phyloP scores from a whole-genome alignment of 1,140 invertebrate species.

The Lepidotrigona ventralis region DNA sequence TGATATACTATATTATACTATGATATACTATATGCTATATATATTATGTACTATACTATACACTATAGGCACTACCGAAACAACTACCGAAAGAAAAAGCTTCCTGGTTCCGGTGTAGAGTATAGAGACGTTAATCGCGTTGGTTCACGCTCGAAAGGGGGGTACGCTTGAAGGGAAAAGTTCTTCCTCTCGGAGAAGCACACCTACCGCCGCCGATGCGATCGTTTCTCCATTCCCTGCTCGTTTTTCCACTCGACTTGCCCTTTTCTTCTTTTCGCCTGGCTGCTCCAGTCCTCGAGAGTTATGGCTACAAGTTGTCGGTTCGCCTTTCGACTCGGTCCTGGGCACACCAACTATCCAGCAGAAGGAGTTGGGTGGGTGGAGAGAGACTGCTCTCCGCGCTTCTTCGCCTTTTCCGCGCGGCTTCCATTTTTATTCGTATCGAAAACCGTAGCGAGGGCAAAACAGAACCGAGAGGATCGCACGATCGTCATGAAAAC shows the following conservation, averaged over 20 bases:
- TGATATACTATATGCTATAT: too few relatives aligned
- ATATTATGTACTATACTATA: too few relatives aligned
- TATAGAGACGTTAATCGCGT: background rate
- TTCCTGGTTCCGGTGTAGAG: background rate
- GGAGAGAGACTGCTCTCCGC: too few relatives aligned
- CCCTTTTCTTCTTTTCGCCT: slow-evolving; percentile 4
- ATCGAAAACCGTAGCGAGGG: too few relatives aligned
- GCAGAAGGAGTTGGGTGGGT: too few relatives aligned
- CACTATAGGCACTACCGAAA: too few relatives aligned
- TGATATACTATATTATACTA: too few relatives aligned
- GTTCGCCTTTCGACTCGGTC: background rate
- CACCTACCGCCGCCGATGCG: background rate
- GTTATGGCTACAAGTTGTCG: slow-evolving; percentile 12
- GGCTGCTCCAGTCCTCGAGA: background rate
- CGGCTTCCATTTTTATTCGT: too few relatives aligned
- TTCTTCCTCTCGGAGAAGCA: background rate
- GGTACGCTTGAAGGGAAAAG: background rate
- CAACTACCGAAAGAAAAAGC: background rate
- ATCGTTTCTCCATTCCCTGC: background rate
- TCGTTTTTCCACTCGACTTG: slow-evolving; percentile 20
- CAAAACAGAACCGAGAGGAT: too few relatives aligned
- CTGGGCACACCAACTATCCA: background rate
- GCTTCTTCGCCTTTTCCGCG: too few relatives aligned
- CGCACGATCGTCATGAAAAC: too few relatives aligned
- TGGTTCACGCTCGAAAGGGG: background rate